Conservation (phyloP, 2,888 invertebrate species). For the Ctena decussata region DNA sequence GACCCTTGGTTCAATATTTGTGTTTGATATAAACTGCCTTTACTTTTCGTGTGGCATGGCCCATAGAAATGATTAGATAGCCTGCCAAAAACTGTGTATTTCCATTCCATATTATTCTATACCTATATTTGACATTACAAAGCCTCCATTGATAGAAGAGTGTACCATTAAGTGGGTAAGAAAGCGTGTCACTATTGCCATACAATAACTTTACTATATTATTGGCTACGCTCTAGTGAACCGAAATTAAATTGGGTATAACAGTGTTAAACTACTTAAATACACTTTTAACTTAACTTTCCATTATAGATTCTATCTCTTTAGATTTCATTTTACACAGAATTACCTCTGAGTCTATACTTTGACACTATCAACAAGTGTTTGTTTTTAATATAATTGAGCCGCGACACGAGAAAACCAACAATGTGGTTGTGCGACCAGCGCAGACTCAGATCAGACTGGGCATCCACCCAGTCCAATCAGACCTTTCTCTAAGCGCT, state of each 20-base stretch:
- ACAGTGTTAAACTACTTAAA: neutral
- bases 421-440: too few species aligned
- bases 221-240: neutral
- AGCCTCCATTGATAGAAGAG: slow-evolving; percentile 31
- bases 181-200: slow-evolving; percentile 35
- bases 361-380: too few species aligned
- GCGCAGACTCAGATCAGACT: too few species aligned
- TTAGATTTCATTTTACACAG: neutral
- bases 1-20: too few species aligned
- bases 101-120: neutral
- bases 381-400: too few species aligned
- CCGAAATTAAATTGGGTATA: neutral
- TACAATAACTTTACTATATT: slow-evolving; percentile 30
- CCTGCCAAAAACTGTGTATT: neutral
- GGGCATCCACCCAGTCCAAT: too few species aligned
- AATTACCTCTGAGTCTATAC: neutral
- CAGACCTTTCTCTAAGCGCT: too few species aligned
- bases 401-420: too few species aligned
- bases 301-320: neutral
- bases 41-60: too few species aligned
- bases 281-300: neutral
- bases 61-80: neutral
- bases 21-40: too few species aligned
- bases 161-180: slow-evolving; percentile 21
- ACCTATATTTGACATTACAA: neutral